phyloP scores from a whole-genome alignment of 1,140 invertebrate species.

The Hypsibius dujardini region DNA sequence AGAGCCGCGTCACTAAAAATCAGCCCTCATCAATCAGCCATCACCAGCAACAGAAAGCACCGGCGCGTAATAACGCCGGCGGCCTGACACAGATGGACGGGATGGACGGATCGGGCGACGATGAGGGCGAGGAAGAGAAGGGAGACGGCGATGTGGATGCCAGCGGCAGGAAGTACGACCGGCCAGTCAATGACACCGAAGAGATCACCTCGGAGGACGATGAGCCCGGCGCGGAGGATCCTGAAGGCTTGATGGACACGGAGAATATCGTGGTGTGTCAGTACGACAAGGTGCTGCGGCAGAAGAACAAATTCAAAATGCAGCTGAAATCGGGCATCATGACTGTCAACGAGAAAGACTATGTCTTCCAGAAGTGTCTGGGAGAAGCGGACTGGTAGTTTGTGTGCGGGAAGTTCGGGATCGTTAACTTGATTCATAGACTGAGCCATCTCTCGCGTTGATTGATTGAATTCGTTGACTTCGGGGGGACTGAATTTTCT shows the following conservation, averaged over 20 bases:
- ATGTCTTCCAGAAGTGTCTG: not conserved
- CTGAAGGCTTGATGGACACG: not conserved
- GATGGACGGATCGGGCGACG: not conserved
- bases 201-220: slow-evolving; percentile 8
- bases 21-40: not conserved
- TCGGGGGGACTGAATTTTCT: no score
- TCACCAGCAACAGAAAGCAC: no score
- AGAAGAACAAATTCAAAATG: not conserved
- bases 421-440: no score
- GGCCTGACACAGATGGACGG: no score
- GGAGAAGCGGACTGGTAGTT: not conserved
- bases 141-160: not conserved
- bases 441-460: no score
- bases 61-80: no score
- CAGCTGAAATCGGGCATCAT: slow-evolving; percentile 1
- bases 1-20: not conserved
- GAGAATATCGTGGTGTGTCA: slow-evolving; percentile 6
- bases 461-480: no score
- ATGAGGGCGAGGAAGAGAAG: not conserved
- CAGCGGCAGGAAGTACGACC: not conserved
- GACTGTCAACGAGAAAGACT: slow-evolving; percentile 2
- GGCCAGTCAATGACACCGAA: not conserved
- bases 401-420: no score
- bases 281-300: not conserved
- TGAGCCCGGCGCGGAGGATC: not conserved